Base-by-base conservation (phyloP, 2,797 vertebrate genomes). In the Bovichtus diacanthus region DNA sequence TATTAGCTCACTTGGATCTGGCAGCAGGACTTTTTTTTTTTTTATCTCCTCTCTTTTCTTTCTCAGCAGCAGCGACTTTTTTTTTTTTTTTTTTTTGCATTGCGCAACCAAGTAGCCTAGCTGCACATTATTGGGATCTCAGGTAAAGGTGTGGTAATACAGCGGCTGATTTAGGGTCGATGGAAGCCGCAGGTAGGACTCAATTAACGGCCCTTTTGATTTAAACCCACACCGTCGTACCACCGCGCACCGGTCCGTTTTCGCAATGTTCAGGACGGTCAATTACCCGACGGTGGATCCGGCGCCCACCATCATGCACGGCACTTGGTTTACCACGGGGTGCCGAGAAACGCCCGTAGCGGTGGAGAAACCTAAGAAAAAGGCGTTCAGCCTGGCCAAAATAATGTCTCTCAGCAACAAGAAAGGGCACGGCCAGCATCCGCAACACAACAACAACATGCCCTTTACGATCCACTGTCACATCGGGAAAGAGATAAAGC, bases 401-500 rank as follows among this genome's bases (percentile, higher is more conserved):
- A 97, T 99, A 90, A 98, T 97, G 95, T 96, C 97, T 39, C 95
- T 96, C 51, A 84, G 87, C 87, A 81, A 66, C 80, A 97, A 95
- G 92, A 98, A 97, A 81, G 96, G 95, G 71, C 95, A 95, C 61
- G 86, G 83, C 76, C 95, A 92, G 76, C 85, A 90, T 15, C 88
- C 89, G 70, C 91, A 88, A 72, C 70, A 86, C 94, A 94, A 92
- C 95, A 95, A 95, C 95, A 97, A 96, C 89, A 97, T 98, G 92
- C 98, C 98, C 87, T 99, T 99, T 77, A 96, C 96, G 90, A 97
- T 99, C 88, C 97, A 97, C 92, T 98, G 97, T 92, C 97, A 98
- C 91, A 97, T 99, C 88, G 97, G 98, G 77, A 99, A 98, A 91
- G 98, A 99, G 94, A 98, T 99, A 80, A 99, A 99, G 92, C 98